A percentile compares a stretch with the other conserved stretches of the same genome.
phyloP scores from a whole-genome alignment of 2,888 invertebrate species.

The Beris chalybata region DNA sequence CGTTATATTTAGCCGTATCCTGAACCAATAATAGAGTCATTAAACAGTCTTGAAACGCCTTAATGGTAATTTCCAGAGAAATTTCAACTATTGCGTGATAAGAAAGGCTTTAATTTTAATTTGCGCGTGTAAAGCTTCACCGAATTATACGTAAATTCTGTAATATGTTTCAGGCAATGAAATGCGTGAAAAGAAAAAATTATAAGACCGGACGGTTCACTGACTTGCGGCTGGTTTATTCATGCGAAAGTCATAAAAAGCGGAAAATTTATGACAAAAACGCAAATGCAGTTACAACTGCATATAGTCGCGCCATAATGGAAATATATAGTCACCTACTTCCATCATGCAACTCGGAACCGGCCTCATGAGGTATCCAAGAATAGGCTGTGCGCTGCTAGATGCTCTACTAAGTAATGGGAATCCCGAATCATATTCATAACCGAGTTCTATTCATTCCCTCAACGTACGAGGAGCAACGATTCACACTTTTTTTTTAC shows the following conservation, averaged over 20 bases:
- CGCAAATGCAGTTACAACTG: neutral
- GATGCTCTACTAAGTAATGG: neutral
- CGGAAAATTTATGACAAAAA: constrained; percentile 1
- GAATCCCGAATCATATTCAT: constrained; percentile 17
- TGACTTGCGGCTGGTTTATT: constrained; percentile 7
- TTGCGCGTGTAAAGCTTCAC: constrained; percentile 8
- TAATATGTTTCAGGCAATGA: constrained; percentile 8
- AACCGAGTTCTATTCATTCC: constrained; percentile 1
- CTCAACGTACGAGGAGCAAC: constrained; percentile 8
- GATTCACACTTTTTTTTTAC: neutral
- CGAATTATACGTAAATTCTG: constrained; percentile 5
- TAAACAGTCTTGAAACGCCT: too few relatives aligned
- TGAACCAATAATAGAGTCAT: too few relatives aligned
- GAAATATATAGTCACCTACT: too few relatives aligned
- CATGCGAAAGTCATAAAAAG: constrained; percentile 6
- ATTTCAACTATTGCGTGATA: neutral
- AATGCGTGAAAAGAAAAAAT: constrained; percentile 7
- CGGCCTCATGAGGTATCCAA: too few relatives aligned
- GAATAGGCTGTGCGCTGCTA: too few relatives aligned
- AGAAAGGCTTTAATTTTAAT: constrained; percentile 1
- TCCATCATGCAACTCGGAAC: too few relatives aligned
- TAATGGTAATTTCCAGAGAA: too few relatives aligned
- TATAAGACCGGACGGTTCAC: neutral
- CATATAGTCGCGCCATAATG: too few relatives aligned
- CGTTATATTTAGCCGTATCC: too few relatives aligned